phyloP scores from a whole-genome alignment of 2,113 vertebrate species.

The Gobius niger region DNA sequence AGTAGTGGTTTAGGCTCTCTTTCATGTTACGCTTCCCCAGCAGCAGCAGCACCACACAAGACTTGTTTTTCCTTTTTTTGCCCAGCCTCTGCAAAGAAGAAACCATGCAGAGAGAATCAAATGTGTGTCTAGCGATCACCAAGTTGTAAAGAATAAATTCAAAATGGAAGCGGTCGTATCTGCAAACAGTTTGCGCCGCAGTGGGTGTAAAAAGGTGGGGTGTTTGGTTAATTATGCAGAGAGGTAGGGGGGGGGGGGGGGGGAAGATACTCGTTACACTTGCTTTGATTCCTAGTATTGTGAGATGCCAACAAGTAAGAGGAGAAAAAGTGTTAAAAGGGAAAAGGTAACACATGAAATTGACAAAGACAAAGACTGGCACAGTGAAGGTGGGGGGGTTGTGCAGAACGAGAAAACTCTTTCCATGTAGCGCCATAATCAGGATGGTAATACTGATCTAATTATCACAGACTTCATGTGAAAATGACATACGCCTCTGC shows the following conservation, averaged over 20 bases:
- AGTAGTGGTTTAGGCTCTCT: constrained; percentile 28
- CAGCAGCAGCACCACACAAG: neutral
- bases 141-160: constrained; percentile 19
- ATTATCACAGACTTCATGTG: constrained; percentile 29
- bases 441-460: constrained; percentile 26
- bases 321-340: constrained; percentile 16
- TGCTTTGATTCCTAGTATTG: constrained; percentile 55
- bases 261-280: constrained; percentile 36
- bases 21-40: constrained; percentile 29
- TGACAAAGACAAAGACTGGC: constrained; percentile 11
- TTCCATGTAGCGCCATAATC: constrained; percentile 18
- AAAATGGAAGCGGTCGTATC: neutral
- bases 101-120: constrained; percentile 12
- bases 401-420: neutral
- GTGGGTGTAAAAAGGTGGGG: constrained; percentile 44
- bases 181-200: constrained; percentile 39
- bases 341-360: constrained; percentile 5
- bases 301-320: constrained; percentile 30
- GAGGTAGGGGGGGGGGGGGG: constrained; percentile 1
- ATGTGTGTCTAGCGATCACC: constrained; percentile 39
- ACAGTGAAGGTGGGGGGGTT: neutral
- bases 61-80: neutral
- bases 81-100: neutral
- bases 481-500: constrained; percentile 15
- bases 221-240: constrained; percentile 58